phyloP scores from a whole-genome alignment of 1,140 invertebrate species.

The Planococcus citri region DNA sequence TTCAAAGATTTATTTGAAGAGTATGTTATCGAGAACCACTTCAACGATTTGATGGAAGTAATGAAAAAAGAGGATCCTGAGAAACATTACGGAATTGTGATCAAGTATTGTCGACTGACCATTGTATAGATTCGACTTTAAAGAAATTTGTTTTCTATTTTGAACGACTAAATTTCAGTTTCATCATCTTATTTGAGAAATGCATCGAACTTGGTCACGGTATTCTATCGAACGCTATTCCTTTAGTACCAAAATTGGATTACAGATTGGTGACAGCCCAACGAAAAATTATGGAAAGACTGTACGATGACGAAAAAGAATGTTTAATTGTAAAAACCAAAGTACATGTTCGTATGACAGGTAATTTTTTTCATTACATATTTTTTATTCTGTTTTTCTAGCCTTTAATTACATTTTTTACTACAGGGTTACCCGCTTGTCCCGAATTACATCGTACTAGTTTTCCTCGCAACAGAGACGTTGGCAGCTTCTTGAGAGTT shows the following conservation, averaged over 20 bases:
- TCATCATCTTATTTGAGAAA: slow-evolving; percentile 47
- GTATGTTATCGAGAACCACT: slow-evolving; percentile 34
- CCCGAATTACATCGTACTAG: slow-evolving; percentile 43
- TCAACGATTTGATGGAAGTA: slow-evolving; percentile 36
- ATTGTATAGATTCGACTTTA: background rate
- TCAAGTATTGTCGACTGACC: slow-evolving; percentile 37
- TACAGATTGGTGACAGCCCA: slow-evolving; percentile 46
- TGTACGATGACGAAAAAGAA: slow-evolving; percentile 32
- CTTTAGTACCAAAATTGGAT: slow-evolving; percentile 47
- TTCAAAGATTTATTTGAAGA: slow-evolving; percentile 32
- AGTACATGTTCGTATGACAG: slow-evolving; percentile 47
- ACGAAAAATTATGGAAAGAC: slow-evolving; percentile 38
- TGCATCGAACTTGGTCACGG: slow-evolving; percentile 42
- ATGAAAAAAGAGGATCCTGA: slow-evolving; percentile 33
- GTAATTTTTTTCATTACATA: slow-evolving; percentile 26
- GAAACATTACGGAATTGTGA: slow-evolving; percentile 36
- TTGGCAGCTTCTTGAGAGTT: slow-evolving; percentile 50
- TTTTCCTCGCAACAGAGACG: slow-evolving; percentile 52
- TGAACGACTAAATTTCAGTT: slow-evolving; percentile 38
- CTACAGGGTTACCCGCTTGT: slow-evolving; percentile 42
- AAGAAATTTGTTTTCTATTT: slow-evolving; percentile 22
- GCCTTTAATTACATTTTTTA: background rate
- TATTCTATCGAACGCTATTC: slow-evolving; percentile 41
- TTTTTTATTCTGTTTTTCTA: background rate
- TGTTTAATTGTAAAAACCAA: slow-evolving; percentile 45